These are phyloP conservation scores for Uropsilus gracilis DNA, from an alignment of 2,113 vertebrate species.

Conservation along the genomic window DNA sequence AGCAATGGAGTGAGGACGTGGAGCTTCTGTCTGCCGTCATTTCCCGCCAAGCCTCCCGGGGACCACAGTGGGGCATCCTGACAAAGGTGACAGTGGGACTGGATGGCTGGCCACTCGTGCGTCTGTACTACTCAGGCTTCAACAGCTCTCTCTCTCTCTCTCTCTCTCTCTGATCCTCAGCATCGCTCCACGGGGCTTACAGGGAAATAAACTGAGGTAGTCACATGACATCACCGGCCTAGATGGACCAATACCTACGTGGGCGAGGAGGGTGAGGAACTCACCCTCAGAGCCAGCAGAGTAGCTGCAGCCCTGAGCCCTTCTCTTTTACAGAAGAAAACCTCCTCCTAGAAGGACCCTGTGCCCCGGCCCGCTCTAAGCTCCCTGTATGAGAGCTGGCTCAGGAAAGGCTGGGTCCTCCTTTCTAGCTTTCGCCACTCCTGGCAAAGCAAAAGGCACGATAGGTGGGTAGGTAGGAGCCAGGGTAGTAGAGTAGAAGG, in stretches of 20 bases:
- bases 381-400: too few species aligned
- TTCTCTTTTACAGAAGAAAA: neutral
- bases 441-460: too few species aligned
- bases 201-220: neutral
- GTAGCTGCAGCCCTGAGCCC: neutral
- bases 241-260: accelerated
- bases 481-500: neutral
- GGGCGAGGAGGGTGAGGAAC: neutral
- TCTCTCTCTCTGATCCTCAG: neutral
- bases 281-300: neutral
- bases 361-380: neutral
- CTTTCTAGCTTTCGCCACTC: too few species aligned
- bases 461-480: neutral
- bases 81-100: neutral
- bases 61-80: neutral
- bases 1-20: neutral
- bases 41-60: neutral
- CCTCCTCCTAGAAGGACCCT: accelerated
- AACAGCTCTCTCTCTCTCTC: accelerated
- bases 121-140: neutral
- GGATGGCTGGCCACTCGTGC: neutral
- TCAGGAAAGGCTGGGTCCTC: neutral
- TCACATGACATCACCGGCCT: neutral
- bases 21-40: neutral
- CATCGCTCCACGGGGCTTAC: accelerated